phyloP scores from a whole-genome alignment of 2,888 invertebrate species.

The Julus scandinavius region DNA sequence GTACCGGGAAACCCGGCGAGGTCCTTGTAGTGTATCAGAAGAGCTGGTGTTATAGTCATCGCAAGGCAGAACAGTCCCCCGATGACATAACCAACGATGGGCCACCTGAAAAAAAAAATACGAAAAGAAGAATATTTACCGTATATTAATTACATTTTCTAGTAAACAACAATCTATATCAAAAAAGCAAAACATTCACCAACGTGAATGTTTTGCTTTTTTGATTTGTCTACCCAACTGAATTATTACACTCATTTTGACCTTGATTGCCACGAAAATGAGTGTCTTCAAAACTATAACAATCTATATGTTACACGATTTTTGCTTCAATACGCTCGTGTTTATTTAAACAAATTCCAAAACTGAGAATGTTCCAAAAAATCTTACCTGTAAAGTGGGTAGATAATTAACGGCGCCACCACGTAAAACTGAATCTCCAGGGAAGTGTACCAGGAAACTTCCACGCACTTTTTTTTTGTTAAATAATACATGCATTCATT shows the following conservation, averaged over 20 bases:
- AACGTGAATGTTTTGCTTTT: too few relatives aligned
- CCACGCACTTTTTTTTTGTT: constrained; percentile 53
- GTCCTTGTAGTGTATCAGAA: constrained; percentile 6
- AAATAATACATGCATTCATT: not conserved
- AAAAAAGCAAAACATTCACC: too few relatives aligned
- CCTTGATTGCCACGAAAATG: too few relatives aligned
- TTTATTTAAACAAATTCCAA: not conserved
- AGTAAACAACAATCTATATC: too few relatives aligned
- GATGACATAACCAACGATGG: constrained; percentile 3
- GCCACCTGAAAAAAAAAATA: constrained; percentile 30
- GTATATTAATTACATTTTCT: not conserved
- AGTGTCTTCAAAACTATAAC: too few relatives aligned
- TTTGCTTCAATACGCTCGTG: too few relatives aligned
- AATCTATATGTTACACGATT: too few relatives aligned
- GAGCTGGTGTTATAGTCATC: constrained; percentile 5
- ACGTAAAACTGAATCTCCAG: constrained; percentile 57
- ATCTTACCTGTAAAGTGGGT: constrained; percentile 56
- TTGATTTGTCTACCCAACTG: too few relatives aligned
- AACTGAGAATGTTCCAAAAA: too few relatives aligned
- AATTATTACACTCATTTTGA: too few relatives aligned
- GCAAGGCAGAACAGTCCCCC: not conserved
- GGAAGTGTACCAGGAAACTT: constrained; percentile 56
- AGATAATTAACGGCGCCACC: constrained; percentile 52
- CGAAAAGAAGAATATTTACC: not conserved
- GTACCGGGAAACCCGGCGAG: constrained; percentile 48